A percentile compares a stretch with the other conserved stretches of the same genome.
These are phyloP conservation scores for Lasioglossum malachurum DNA, from an alignment of 2,888 invertebrate species.

Conservation along the genomic window DNA sequence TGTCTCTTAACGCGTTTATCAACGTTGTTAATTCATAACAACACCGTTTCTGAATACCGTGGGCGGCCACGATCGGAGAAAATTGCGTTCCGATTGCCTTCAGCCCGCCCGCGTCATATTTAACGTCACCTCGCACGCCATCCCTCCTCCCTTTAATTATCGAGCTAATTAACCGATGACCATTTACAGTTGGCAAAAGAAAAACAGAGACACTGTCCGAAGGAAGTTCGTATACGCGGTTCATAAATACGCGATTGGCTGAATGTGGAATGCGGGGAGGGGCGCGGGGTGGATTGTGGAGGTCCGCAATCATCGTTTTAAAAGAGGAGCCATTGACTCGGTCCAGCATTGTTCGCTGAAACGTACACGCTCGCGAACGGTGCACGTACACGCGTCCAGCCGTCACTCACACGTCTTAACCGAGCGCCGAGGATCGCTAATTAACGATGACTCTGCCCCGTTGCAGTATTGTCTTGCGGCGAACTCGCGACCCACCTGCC, in stretches of 20 bases:
- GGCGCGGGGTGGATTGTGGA: constrained; percentile 32
- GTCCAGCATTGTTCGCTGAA: constrained; percentile 65
- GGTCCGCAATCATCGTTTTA: constrained; percentile 68
- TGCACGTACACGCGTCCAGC: constrained; percentile 40
- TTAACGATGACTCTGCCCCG: constrained; percentile 79
- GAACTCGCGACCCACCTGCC: constrained; percentile 77
- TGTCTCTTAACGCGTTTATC: background rate
- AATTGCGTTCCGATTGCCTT: background rate
- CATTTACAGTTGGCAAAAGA: constrained; percentile 44
- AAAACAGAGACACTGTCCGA: constrained; percentile 35
- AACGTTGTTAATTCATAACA: background rate
- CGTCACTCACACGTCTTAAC: constrained; percentile 77
- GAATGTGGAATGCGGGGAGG: constrained; percentile 29
- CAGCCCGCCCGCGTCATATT: constrained; percentile 20
- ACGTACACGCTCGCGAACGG: constrained; percentile 34
- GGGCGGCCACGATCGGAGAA: background rate
- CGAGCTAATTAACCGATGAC: constrained; percentile 59
- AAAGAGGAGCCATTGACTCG: constrained; percentile 74
- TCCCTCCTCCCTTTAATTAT: constrained; percentile 40
- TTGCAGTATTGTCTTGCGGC: constrained; percentile 77
- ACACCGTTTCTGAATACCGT: background rate
- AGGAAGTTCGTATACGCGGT: background rate
- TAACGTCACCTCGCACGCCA: background rate
- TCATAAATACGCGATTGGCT: constrained; percentile 51
- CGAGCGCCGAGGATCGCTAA: constrained; percentile 77